Conservation (phyloP, 2,888 invertebrate species). For the Morinoia aosen region DNA sequence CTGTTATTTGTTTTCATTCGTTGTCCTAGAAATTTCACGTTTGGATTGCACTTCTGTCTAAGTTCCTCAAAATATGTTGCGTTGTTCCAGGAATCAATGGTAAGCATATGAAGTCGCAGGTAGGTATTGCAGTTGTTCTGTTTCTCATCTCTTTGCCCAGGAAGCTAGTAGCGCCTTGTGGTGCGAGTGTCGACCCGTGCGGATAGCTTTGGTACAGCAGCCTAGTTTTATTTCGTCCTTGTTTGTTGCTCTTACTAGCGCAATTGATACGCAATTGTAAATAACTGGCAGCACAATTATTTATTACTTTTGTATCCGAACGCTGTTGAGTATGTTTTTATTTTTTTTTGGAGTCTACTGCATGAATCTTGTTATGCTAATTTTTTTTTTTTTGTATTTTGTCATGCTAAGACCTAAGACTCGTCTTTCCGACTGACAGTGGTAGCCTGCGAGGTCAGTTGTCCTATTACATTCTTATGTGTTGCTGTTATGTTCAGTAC, state of each 20-base stretch:
- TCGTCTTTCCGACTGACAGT: background rate
- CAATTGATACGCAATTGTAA: background rate
- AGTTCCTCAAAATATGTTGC: background rate
- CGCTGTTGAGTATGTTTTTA: background rate
- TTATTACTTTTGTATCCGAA: background rate
- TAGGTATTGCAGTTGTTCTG: background rate
- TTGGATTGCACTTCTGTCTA: background rate
- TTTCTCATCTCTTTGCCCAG: background rate
- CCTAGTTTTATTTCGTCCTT: background rate
- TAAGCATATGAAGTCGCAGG: background rate
- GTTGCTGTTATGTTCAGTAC: background rate
- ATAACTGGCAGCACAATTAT: background rate
- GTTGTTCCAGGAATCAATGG: background rate
- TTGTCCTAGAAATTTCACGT: background rate
- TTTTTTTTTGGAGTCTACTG: background rate
- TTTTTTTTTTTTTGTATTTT: background rate
- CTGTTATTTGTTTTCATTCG: background rate
- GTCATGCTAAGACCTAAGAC: background rate
- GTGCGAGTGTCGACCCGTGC: background rate
- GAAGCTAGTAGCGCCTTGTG: background rate
- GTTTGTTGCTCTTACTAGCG: background rate
- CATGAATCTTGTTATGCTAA: background rate
- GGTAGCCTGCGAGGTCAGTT: background rate
- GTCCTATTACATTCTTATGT: background rate
- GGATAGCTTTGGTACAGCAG: background rate